Evolutionary conservation across 2,888 invertebrate genomes (phyloP).

Genomic region (Parnassius orleans): DNA sequence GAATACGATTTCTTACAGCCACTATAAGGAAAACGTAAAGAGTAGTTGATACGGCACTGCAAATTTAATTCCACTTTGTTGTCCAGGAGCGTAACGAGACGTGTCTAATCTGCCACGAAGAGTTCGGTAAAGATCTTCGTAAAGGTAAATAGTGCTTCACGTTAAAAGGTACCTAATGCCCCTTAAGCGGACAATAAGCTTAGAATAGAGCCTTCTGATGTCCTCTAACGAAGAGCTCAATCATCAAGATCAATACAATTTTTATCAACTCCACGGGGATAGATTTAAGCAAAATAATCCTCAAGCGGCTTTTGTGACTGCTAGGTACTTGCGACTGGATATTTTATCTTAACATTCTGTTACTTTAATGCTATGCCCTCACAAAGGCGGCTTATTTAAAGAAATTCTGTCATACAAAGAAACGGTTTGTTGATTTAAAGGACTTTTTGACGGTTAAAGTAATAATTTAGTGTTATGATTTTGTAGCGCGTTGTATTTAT

Average conservation of each 20-base stretch:
- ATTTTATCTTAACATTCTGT: slow-evolving; percentile 2
- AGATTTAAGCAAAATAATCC: slow-evolving; percentile 56
- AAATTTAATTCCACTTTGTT: slow-evolving; percentile 28
- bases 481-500: neutral
- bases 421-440: neutral
- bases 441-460: slow-evolving; percentile 2
- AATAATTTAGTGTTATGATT: slow-evolving; percentile 12
- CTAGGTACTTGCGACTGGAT: slow-evolving; percentile 11
- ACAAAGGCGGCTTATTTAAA: slow-evolving; percentile 3
- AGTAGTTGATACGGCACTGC: too few relatives aligned
- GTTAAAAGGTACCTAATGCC: slow-evolving; percentile 75
- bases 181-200: slow-evolving; percentile 70
- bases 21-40: too few relatives aligned
- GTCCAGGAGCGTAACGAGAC: slow-evolving; percentile 33
- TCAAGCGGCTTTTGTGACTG: slow-evolving; percentile 31
- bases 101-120: slow-evolving; percentile 31
- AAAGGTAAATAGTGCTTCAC: slow-evolving; percentile 69
- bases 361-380: slow-evolving; percentile 15
- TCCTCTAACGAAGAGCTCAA: slow-evolving; percentile 56
- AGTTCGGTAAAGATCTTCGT: slow-evolving; percentile 29
- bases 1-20: too few relatives aligned
- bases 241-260: slow-evolving; percentile 68
- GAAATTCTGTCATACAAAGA: slow-evolving; percentile 4
- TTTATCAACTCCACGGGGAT: slow-evolving; percentile 37
- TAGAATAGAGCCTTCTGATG: slow-evolving; percentile 60